Conservation (phyloP, 2,797 vertebrate genomes). For the Muscicapa comitata region DNA sequence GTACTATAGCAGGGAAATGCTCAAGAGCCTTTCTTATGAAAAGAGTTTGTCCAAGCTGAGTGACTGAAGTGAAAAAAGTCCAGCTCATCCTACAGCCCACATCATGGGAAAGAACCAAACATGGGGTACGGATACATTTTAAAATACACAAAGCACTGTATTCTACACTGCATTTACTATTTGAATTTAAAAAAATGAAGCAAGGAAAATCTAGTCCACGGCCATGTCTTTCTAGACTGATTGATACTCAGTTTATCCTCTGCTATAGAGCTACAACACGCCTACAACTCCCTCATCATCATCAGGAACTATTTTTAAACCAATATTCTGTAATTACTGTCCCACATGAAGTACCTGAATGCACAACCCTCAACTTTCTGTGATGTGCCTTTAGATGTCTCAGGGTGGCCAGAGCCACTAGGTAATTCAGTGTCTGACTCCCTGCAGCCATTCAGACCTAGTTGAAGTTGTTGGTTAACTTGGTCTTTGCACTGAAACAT, state of each 20-base stretch:
- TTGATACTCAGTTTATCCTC: not conserved
- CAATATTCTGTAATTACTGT: not conserved
- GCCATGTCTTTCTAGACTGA: not conserved
- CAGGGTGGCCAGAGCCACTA: accelerated
- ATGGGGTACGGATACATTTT: not conserved
- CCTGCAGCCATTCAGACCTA: not conserved
- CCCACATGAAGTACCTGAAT: not conserved
- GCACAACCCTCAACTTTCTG: not conserved
- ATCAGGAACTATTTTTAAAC: not conserved
- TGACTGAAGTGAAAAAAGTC: not conserved
- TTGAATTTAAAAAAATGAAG: not conserved
- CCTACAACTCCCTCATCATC: not conserved
- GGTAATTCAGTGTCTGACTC: not conserved
- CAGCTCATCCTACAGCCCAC: not conserved
- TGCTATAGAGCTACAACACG: not conserved
- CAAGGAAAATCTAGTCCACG: not conserved
- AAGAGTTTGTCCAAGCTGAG: not conserved
- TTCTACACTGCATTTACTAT: not conserved
- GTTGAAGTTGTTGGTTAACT: not conserved
- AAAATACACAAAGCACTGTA: not conserved
- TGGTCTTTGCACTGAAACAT: not conserved
- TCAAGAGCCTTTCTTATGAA: not conserved
- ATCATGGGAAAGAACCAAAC: not conserved
- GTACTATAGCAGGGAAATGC: not conserved
- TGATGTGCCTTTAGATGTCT: not conserved